These are phyloP conservation scores for Osmoderma eremita DNA, from an alignment of 2,888 invertebrate species.

Conservation along the genomic window DNA sequence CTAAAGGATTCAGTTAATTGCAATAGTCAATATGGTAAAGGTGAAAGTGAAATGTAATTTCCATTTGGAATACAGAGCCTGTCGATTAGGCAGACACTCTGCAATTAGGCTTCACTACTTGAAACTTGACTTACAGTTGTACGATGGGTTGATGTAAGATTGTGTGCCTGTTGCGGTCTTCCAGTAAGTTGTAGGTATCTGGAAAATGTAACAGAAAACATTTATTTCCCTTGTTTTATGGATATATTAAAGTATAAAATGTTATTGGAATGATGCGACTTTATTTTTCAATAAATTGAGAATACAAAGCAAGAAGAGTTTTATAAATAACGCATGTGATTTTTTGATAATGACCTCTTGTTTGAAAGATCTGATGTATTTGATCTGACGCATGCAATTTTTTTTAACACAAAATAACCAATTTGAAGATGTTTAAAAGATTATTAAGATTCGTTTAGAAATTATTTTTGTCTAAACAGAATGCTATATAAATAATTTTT, in stretches of 20 bases:
- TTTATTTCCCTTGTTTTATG: not conserved
- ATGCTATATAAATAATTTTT: too few species aligned
- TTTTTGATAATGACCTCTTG: too few species aligned
- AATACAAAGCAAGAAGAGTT: too few species aligned
- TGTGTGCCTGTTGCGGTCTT: constrained; percentile 55
- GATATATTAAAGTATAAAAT: constrained; percentile 1
- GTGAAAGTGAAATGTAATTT: constrained; percentile 1
- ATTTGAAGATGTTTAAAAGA: too few species aligned
- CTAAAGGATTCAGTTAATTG: not conserved
- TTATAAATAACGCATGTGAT: too few species aligned
- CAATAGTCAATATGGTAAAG: constrained; percentile 3
- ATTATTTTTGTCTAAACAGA: too few species aligned
- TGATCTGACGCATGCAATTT: too few species aligned
- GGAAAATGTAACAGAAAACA: constrained; percentile 39
- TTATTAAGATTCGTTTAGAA: too few species aligned
- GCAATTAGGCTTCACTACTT: constrained; percentile 41
- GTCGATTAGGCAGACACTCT: constrained; percentile 15
- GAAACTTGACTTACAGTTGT: constrained; percentile 44
- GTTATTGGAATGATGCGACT: too few species aligned
- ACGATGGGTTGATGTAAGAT: constrained; percentile 38
- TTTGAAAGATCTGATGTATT: too few species aligned
- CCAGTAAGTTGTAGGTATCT: constrained; percentile 58
- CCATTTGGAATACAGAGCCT: constrained; percentile 13
- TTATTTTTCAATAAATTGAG: too few species aligned
- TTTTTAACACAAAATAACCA: too few species aligned